Evolutionary conservation across 23 tunicate genomes (phyloP).

Genomic region (Styela plicata): DNA sequence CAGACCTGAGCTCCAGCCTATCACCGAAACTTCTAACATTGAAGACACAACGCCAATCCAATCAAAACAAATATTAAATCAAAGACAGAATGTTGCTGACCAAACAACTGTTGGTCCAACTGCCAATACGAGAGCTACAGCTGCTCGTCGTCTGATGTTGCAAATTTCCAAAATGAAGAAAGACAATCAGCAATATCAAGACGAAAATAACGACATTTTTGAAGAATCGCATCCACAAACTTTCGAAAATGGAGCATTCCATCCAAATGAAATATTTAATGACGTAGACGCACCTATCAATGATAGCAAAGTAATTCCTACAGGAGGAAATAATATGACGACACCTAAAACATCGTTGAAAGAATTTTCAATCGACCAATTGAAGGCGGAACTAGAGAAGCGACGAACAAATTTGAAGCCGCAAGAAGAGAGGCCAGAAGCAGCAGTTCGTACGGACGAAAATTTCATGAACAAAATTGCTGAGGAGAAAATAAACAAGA

Average conservation of each 20-base stretch:
- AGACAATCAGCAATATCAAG: background rate
- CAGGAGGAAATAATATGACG: background rate
- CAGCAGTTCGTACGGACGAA: background rate
- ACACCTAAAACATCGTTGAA: background rate
- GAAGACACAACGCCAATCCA: background rate
- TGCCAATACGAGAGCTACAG: background rate
- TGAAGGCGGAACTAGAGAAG: background rate
- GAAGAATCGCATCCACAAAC: background rate
- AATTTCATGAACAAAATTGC: background rate
- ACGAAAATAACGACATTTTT: background rate
- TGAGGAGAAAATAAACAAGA: no score
- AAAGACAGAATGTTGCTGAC: background rate
- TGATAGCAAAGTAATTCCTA: background rate
- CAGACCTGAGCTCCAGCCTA: background rate
- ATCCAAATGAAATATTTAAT: background rate
- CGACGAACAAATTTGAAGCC: background rate
- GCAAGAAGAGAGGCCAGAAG: background rate
- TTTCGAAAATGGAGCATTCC: background rate
- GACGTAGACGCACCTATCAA: background rate
- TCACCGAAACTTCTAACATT: background rate
- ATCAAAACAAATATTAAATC: no score
- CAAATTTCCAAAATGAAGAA: slow-evolving; percentile 9
- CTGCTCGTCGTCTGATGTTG: slow-evolving; percentile 10
- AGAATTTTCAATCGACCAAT: background rate
- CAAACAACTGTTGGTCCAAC: background rate